Percentiles rank a stretch among this genome's conserved stretches.
These are phyloP conservation scores for Apis laboriosa DNA, from an alignment of 1,140 invertebrate genomes.

Conservation along the genomic window DNA sequence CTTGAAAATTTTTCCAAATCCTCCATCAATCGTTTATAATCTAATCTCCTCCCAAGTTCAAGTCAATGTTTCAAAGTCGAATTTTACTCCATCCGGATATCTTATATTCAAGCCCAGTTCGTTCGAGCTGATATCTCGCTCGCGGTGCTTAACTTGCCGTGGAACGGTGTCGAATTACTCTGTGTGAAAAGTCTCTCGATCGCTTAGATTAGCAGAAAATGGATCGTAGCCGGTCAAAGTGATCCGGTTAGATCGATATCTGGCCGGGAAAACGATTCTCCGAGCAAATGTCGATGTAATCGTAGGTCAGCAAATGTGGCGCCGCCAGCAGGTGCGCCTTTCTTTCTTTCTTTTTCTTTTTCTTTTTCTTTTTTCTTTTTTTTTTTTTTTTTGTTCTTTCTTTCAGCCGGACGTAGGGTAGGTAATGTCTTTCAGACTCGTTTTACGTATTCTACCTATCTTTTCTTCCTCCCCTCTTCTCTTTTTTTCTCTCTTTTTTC, in stretches of 20 bases:
- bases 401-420: slow-evolving; percentile 62
- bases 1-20: too few relatives aligned
- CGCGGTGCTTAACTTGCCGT: neutral
- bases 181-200: slow-evolving; percentile 29
- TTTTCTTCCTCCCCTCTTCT: neutral
- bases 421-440: slow-evolving; percentile 58
- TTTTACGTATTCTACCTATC: slow-evolving; percentile 21
- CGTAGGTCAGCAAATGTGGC: slow-evolving; percentile 60
- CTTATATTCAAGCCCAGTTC: neutral
- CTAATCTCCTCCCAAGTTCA: too few relatives aligned
- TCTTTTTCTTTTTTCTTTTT: neutral
- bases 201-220: slow-evolving; percentile 37
- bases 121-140: neutral
- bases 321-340: slow-evolving; percentile 57
- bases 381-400: slow-evolving; percentile 23
- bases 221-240: slow-evolving; percentile 20
- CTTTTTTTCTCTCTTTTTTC: neutral
- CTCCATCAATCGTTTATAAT: too few relatives aligned
- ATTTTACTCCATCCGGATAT: neutral
- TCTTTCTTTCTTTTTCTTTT: slow-evolving; percentile 34
- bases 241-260: slow-evolving; percentile 51
- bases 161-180: slow-evolving; percentile 5
- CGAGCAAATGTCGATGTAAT: slow-evolving; percentile 56
- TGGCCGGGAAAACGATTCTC: slow-evolving; percentile 52
- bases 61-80: neutral